phyloP scores from a whole-genome alignment of 2,888 invertebrate species.

The Cryptophagus acutangulus region DNA sequence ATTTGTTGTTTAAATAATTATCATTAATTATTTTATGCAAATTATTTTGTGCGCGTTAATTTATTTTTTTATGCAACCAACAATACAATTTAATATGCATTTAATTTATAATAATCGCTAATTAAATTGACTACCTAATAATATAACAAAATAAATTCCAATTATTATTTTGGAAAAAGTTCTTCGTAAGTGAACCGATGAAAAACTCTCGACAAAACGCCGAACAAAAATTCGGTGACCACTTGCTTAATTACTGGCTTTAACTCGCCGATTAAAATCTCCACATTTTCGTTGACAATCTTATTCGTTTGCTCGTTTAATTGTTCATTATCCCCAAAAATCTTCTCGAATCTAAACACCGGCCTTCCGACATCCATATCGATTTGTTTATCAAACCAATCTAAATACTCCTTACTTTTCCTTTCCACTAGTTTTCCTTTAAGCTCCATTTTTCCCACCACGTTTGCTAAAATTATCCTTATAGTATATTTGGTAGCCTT shows the following conservation, averaged over 20 bases:
- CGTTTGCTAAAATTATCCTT: conserved; percentile 52
- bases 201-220: conserved; percentile 52
- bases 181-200: conserved; percentile 51
- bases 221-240: conserved; percentile 50
- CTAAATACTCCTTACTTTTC: conserved; percentile 52
- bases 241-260: conserved; percentile 60
- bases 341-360: conserved; percentile 57
- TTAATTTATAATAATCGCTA: background rate
- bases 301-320: conserved; percentile 61
- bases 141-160: too few species aligned
- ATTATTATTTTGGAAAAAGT: conserved; percentile 40
- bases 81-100: background rate
- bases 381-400: conserved; percentile 57
- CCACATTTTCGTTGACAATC: conserved; percentile 70
- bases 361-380: conserved; percentile 59
- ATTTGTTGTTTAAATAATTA: background rate
- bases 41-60: background rate
- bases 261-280: conserved; percentile 59
- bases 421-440: conserved; percentile 51
- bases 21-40: background rate
- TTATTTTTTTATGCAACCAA: background rate
- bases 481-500: background rate
- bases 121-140: too few species aligned
- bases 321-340: conserved; percentile 59
- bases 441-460: conserved; percentile 55